phyloP scores from a whole-genome alignment of 2,888 invertebrate species.

The Taenaris catops region DNA sequence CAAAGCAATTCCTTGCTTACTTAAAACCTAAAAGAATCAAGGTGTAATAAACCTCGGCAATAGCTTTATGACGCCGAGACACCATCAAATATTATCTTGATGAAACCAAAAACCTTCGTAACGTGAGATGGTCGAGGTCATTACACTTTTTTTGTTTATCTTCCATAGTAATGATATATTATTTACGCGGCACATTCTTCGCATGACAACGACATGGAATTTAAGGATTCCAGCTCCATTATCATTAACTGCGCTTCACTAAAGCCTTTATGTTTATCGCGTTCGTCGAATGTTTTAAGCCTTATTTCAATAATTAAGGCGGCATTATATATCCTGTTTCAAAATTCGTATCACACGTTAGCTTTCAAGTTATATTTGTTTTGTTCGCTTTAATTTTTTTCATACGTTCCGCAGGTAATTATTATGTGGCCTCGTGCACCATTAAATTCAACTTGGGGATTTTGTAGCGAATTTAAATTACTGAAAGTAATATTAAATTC shows the following conservation, averaged over 20 bases:
- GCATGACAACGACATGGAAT: slow-evolving; percentile 40
- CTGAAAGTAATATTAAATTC: not conserved
- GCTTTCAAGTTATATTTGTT: slow-evolving; percentile 5
- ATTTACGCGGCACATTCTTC: slow-evolving; percentile 57
- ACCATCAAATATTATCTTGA: slow-evolving; percentile 27
- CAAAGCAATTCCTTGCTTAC: too few relatives aligned
- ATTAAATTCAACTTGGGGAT: too few relatives aligned
- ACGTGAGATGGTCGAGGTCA: slow-evolving; percentile 32
- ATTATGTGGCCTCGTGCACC: too few relatives aligned
- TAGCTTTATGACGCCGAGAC: slow-evolving; percentile 22
- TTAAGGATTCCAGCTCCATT: slow-evolving; percentile 44
- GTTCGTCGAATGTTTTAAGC: slow-evolving; percentile 31
- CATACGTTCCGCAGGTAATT: too few relatives aligned
- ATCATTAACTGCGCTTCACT: slow-evolving; percentile 46
- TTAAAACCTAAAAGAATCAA: slow-evolving; percentile 7
- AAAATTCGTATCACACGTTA: slow-evolving; percentile 17
- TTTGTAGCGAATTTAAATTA: not conserved
- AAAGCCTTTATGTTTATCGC: slow-evolving; percentile 40
- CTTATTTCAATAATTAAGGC: slow-evolving; percentile 30
- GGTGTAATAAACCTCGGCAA: slow-evolving; percentile 19
- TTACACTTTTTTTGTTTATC: slow-evolving; percentile 37
- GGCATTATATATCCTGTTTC: slow-evolving; percentile 16
- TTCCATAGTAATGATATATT: slow-evolving; percentile 53
- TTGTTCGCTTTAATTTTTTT: slow-evolving; percentile 3
- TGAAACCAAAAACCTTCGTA: slow-evolving; percentile 34